phyloP scores from a whole-genome alignment of 1,140 invertebrate species.

The Papilio xuthus region DNA sequence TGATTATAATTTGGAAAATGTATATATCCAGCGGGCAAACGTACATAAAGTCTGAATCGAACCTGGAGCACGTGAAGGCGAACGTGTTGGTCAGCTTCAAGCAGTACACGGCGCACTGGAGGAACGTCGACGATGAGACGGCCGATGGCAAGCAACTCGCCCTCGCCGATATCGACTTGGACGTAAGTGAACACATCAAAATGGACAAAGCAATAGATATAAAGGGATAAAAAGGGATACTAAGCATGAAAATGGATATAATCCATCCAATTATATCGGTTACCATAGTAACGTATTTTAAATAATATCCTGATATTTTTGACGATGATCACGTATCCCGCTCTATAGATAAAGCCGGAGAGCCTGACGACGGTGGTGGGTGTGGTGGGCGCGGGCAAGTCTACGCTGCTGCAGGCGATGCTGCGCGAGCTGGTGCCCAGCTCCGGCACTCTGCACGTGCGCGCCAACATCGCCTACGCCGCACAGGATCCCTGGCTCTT shows the following conservation, averaged over 20 bases:
- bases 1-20: not conserved
- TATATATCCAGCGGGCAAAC: constrained; percentile 63
- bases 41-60: constrained; percentile 68
- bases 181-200: constrained; percentile 44
- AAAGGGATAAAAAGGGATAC: too few species aligned
- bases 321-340: not conserved
- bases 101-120: constrained; percentile 66
- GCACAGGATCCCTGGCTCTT: constrained; percentile 88
- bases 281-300: too few species aligned
- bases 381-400: constrained; percentile 90
- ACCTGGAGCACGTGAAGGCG: constrained; percentile 59
- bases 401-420: constrained; percentile 88
- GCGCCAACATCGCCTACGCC: constrained; percentile 86
- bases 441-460: constrained; percentile 66
- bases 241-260: too few species aligned
- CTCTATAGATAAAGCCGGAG: constrained; percentile 82
- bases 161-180: constrained; percentile 65
- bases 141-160: constrained; percentile 54
- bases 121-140: constrained; percentile 53
- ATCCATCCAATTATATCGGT: too few species aligned
- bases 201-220: not conserved
- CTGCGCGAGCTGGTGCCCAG: constrained; percentile 86
- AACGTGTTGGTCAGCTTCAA: constrained; percentile 56
- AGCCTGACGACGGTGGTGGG: constrained; percentile 89
- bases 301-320: not conserved